phyloP scores from a whole-genome alignment of 1,140 invertebrate species.

The Zelostemma sp. region DNA sequence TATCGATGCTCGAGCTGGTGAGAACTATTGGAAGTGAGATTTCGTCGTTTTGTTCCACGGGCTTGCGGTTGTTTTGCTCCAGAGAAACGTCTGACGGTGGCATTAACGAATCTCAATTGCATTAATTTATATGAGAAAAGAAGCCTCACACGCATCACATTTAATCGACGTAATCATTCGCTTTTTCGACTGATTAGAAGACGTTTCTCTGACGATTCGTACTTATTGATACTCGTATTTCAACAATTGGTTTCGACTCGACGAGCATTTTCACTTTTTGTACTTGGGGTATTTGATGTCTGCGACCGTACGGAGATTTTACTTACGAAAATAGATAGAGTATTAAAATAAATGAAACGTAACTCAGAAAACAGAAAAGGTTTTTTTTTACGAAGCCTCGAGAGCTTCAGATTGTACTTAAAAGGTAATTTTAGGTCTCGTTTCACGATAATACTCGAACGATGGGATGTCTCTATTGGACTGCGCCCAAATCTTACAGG shows the following conservation, averaged over 20 bases:
- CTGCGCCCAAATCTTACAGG: conserved; percentile 38
- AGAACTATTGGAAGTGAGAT: no score
- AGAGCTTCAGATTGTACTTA: conserved; percentile 10
- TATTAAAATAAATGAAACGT: conserved; percentile 32
- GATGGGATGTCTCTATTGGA: conserved; percentile 31
- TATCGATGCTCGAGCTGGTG: no score
- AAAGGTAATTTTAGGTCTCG: conserved; percentile 3
- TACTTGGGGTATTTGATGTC: conserved; percentile 9
- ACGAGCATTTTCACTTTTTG: conserved; percentile 18
- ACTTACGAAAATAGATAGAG: conserved; percentile 35
- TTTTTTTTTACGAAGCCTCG: conserved; percentile 4
- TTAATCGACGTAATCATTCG: not conserved
- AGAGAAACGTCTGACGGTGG: conserved; percentile 3
- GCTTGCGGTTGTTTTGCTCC: conserved; percentile 43
- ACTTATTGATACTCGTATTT: conserved; percentile 5
- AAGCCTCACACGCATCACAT: not conserved
- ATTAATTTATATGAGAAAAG: not conserved
- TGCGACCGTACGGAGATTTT: conserved; percentile 41
- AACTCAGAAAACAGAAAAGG: not conserved
- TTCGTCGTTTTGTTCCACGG: conserved; percentile 52
- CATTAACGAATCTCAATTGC: not conserved
- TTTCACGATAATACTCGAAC: conserved; percentile 31
- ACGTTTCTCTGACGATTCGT: not conserved
- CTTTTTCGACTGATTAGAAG: not conserved
- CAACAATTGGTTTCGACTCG: not conserved